These are phyloP conservation scores for Tautogolabrus adspersus DNA, from an alignment of 2,113 vertebrate species.

Conservation along the genomic window DNA sequence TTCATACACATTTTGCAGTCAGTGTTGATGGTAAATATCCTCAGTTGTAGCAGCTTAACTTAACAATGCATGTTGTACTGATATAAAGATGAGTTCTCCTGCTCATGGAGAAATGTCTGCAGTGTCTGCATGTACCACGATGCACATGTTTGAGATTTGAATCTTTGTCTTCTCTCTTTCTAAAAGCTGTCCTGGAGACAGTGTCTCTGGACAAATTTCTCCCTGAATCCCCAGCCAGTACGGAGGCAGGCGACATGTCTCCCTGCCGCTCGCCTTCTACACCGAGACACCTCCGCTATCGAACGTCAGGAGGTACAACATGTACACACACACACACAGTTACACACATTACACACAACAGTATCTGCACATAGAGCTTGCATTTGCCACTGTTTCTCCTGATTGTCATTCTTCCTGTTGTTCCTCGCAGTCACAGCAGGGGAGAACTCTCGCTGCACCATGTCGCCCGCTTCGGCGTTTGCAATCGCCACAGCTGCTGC, in stretches of 20 bases:
- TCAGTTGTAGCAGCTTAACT: too few relatives aligned
- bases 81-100: too few relatives aligned
- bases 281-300: constrained; percentile 90
- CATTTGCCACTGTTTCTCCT: neutral
- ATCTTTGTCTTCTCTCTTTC: constrained; percentile 1
- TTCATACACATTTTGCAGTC: too few relatives aligned
- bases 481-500: constrained; percentile 96
- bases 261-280: constrained; percentile 92
- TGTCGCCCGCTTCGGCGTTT: constrained; percentile 94
- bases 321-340: neutral
- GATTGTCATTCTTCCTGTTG: neutral
- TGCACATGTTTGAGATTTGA: neutral
- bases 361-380: neutral
- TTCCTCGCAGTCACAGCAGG: constrained; percentile 83
- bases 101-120: too few relatives aligned
- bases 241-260: constrained; percentile 87
- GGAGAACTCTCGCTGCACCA: constrained; percentile 88
- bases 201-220: constrained; percentile 89
- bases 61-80: too few relatives aligned
- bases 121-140: too few relatives aligned
- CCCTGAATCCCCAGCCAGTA: constrained; percentile 80
- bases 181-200: constrained; percentile 89
- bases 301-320: constrained; percentile 87
- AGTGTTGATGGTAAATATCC: too few relatives aligned
- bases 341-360: neutral